A percentile compares a stretch with the other conserved stretches of the same genome.
These are phyloP conservation scores for Acridotheres tristis DNA, from an alignment of 2,797 vertebrate genomes.

Conservation along the genomic window DNA sequence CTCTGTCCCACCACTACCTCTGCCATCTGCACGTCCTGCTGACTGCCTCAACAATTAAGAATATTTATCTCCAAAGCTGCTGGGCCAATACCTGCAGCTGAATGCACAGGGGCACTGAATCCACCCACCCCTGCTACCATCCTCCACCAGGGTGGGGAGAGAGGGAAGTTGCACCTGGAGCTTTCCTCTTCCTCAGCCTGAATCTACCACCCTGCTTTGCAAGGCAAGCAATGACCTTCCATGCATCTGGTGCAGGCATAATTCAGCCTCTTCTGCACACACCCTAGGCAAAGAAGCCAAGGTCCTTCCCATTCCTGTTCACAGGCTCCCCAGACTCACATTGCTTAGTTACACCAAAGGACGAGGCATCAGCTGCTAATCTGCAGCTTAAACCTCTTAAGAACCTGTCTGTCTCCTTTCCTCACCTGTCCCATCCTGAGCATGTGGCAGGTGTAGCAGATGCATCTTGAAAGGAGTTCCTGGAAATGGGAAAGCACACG, in stretches of 20 bases:
- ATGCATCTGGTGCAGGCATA: background rate
- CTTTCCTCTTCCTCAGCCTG: background rate
- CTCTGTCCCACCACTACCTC: background rate
- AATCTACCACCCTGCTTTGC: background rate
- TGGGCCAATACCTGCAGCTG: background rate
- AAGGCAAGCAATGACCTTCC: background rate
- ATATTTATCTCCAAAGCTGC: background rate
- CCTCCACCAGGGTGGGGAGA: background rate
- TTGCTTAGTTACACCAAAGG: background rate
- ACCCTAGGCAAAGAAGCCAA: background rate
- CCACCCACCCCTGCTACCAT: background rate
- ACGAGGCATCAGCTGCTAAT: background rate
- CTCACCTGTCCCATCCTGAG: background rate
- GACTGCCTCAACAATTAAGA: background rate
- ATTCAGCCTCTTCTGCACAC: background rate
- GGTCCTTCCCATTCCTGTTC: background rate
- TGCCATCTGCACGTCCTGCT: background rate
- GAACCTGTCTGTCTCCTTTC: background rate
- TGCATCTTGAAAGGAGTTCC: background rate
- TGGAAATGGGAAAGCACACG: background rate
- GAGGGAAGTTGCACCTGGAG: background rate
- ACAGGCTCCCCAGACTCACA: background rate
- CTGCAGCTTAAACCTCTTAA: background rate
- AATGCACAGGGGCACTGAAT: background rate
- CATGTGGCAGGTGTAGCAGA: background rate